Evolutionary conservation across 2,113 vertebrate species (phyloP), one percentile per base, ranked within the genome.

Genomic region (Bettongia penicillata): DNA sequence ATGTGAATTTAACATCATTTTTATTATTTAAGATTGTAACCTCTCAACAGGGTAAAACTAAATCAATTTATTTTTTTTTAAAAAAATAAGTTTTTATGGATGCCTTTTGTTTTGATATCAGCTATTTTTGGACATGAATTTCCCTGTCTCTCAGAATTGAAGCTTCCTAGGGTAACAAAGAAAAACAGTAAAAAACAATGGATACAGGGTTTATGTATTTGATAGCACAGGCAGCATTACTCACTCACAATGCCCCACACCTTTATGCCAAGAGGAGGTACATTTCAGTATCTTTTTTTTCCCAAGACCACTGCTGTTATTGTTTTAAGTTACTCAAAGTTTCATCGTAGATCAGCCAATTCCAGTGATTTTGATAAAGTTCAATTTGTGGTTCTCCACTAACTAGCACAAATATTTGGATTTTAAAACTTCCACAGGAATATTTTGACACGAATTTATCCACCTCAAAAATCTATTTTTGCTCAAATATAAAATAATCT

Each of bases 1-100:
- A 93, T 96, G 37, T 49, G 98, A 94, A 55, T 37, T 97, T 90
- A 93, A 0, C 10, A 31, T n/a, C 91, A 91, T 95, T 96, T 95
- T 93, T 37, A 28, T 53, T 51, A 14, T 50, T 95, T 94, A 93
- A 92, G 89, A 93, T 94, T 94, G 8, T 26, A n/a, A 92, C 90
- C 94, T 93, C 26, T 84, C 7, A 8, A 22, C 91, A 93, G 50
- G 93, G 51, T 48, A 92, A 94, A 91, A 51, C 5, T 55, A 93
- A 22, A 43, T 84, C 31, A 77, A 3, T 31, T 11, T 1, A 37
- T 37, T 68, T 68, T 2, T 43, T 43, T n/a, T 61, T 12, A 3
- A 68, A 68, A 77, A 77, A 77, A 77, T 22, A 19, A 77, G 14
- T n/a, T 77, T n/a, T 77, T 19, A 77, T 77, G 68, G 68, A 77